Evolutionary conservation across 37 sponge, comb jelly and placozoan species (phyloP), one percentile per base, ranked within the genome.

Genomic region (Mnemiopsis leidyi): DNA sequence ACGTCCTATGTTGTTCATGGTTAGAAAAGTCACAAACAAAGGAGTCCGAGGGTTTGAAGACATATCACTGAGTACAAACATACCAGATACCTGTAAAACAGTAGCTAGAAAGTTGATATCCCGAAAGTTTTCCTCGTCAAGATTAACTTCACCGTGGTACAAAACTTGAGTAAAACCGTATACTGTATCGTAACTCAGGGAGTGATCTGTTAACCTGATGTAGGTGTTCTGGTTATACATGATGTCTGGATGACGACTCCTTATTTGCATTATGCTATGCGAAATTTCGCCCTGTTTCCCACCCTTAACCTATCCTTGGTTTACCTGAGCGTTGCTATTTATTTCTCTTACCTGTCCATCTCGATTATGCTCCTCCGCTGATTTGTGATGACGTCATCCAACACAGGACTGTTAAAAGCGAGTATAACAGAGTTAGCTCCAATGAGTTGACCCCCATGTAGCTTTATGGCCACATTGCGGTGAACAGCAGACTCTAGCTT

Each of bases 371-470:
- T 71, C 5, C 30, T n/a, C 75, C 20, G 26, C n/a, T 71, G 75
- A 5, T 25, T 5, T 18, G 75, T 71, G 26, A 28, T 71, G 30
- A 71, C 25, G 75, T 71, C 75, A n/a, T 71, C 75, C 3, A 71
- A 25, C 20, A 71, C 75, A 71, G 75, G 75, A 28, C 75, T 71
- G 75, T 71, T 71, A 5, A 23, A 28, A n/a, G 75, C 75, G 30
- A 71, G 75, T 29, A 71, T 71, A 2, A 28, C 75, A 23, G 75
- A 71, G 30, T 71, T 71, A 71, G 75, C 75, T 25, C 61, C 61
- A 48, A 48, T 48, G 9, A 48, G 61, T 48, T 48, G 61, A 5
- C 61, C 61, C 13, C 61, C 61, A 5, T 48, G 61, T 48, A 48
- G 61, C 13, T 48, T 48, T 18, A 48, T 5, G 13, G 61, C 61